A percentile compares a stretch with the other conserved stretches of the same genome.
These are phyloP conservation scores for Nixonia krombeini DNA, from an alignment of 1,140 invertebrate genomes.

Conservation along the genomic window DNA sequence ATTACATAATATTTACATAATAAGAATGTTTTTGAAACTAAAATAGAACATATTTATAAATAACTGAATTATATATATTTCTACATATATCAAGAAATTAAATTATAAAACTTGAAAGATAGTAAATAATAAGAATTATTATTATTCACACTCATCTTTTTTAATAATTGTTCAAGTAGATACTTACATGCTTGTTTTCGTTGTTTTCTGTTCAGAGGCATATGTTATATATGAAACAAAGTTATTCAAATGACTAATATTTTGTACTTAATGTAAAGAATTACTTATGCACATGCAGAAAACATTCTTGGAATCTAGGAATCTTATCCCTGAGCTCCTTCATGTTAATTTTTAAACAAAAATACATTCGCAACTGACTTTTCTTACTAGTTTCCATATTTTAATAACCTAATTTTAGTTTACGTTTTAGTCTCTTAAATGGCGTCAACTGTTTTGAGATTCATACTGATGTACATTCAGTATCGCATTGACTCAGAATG, in stretches of 20 bases:
- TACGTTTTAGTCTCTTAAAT: background rate
- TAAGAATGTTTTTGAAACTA: too few relatives aligned
- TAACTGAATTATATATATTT: too few relatives aligned
- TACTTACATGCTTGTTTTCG: too few relatives aligned
- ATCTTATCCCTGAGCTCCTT: constrained; percentile 46
- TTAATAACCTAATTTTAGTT: background rate
- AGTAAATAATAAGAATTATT: too few relatives aligned
- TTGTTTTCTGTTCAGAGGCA: too few relatives aligned
- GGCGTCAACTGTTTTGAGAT: constrained; percentile 17
- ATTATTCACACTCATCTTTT: too few relatives aligned
- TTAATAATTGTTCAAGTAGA: too few relatives aligned
- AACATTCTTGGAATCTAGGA: constrained; percentile 31
- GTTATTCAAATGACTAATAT: background rate
- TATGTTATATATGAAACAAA: background rate
- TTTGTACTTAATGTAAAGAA: background rate
- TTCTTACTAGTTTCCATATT: background rate
- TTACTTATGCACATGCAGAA: constrained; percentile 8
- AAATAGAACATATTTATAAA: too few relatives aligned
- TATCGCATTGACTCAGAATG: constrained; percentile 67
- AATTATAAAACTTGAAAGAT: too few relatives aligned
- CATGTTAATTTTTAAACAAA: constrained; percentile 16
- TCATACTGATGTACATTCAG: constrained; percentile 70
- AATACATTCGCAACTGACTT: background rate
- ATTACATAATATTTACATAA: too few relatives aligned
- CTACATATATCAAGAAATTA: too few relatives aligned